These are phyloP conservation scores for Eurystomus glaucurus DNA, from an alignment of 2,797 vertebrate genomes.

Conservation along the genomic window DNA sequence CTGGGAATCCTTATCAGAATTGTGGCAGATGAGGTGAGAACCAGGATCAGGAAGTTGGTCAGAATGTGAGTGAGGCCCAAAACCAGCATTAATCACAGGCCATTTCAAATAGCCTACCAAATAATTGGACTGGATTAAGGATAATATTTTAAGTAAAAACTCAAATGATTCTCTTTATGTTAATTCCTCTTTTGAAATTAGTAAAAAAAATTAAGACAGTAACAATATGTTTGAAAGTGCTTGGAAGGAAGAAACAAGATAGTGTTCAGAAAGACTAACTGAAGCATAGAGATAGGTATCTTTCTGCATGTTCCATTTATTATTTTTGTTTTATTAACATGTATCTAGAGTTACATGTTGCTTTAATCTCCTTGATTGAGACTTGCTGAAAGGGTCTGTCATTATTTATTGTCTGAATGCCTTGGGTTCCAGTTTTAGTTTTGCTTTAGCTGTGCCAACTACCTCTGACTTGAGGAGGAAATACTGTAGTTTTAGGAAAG, in stretches of 20 bases:
- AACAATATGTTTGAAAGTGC: constrained; percentile 86
- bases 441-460: constrained; percentile 60
- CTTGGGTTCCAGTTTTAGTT: constrained; percentile 76
- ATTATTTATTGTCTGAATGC: constrained; percentile 87
- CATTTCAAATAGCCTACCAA: background rate
- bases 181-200: constrained; percentile 42
- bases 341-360: constrained; percentile 86
- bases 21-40: constrained; percentile 50
- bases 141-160: constrained; percentile 25
- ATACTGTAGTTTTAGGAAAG: constrained; percentile 58
- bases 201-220: constrained; percentile 11
- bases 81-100: background rate
- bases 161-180: background rate
- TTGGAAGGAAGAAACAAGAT: constrained; percentile 76
- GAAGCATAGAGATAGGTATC: constrained; percentile 79
- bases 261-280: constrained; percentile 82
- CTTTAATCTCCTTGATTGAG: constrained; percentile 93
- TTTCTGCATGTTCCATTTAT: constrained; percentile 80
- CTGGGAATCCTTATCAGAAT: constrained; percentile 76
- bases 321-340: constrained; percentile 89
- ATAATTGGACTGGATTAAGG: background rate
- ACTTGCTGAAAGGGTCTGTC: constrained; percentile 89
- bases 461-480: constrained; percentile 70
- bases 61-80: background rate
- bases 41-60: constrained; percentile 59